These are phyloP conservation scores for Hipparchia semele DNA, from an alignment of 2,888 invertebrate species.

Conservation along the genomic window DNA sequence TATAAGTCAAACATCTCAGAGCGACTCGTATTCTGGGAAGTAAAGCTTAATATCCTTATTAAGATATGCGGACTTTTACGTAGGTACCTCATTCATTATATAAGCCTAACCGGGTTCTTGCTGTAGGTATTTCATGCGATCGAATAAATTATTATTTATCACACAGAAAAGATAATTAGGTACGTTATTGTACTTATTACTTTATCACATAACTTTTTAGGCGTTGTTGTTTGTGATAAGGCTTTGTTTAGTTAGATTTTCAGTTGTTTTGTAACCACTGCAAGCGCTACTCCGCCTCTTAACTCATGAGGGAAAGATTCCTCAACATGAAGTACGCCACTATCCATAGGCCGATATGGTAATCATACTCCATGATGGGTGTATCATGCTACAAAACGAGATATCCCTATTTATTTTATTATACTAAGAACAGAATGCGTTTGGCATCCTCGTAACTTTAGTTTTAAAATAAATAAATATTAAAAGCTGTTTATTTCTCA, in stretches of 20 bases:
- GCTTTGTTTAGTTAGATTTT: not conserved
- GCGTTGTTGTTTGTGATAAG: not conserved
- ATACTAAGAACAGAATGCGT: too few relatives aligned
- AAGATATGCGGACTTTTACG: not conserved
- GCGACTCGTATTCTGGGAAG: slow-evolving; percentile 1
- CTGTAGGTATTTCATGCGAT: not conserved
- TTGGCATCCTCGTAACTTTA: too few relatives aligned
- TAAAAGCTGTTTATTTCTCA: too few relatives aligned
- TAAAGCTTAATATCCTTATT: not conserved
- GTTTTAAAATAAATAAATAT: too few relatives aligned
- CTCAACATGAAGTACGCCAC: too few relatives aligned
- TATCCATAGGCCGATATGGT: too few relatives aligned
- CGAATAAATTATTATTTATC: not conserved
- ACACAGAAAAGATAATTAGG: not conserved
- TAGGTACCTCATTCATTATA: not conserved
- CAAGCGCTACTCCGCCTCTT: too few relatives aligned
- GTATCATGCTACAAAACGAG: too few relatives aligned
- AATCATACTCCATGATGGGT: too few relatives aligned
- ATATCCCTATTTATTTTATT: too few relatives aligned
- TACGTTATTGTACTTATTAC: not conserved
- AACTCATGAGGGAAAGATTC: too few relatives aligned
- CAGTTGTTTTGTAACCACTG: not conserved
- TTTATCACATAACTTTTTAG: not conserved
- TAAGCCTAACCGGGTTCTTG: too few relatives aligned
- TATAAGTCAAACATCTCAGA: not conserved